Conservation (phyloP, 1,140 invertebrate genomes). For the Drosophila parvula region DNA sequence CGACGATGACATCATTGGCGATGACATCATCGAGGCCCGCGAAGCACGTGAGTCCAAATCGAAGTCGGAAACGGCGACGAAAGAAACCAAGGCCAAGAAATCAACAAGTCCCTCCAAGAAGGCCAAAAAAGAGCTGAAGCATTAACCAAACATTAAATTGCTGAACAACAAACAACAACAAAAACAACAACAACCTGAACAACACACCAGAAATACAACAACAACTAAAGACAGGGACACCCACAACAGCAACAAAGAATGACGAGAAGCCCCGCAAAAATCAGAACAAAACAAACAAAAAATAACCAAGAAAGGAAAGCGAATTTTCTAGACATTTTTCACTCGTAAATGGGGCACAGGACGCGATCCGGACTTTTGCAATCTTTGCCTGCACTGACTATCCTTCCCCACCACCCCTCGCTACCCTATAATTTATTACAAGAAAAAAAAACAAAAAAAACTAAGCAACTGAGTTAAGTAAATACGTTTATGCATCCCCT, state of each 20-base stretch:
- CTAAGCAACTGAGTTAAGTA: conserved; percentile 64
- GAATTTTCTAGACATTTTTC: conserved; percentile 42
- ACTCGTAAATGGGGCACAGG: conserved; percentile 53
- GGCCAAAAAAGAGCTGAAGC: conserved; percentile 84
- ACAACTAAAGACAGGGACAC: conserved; percentile 54
- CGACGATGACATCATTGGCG: conserved; percentile 87
- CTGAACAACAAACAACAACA: conserved; percentile 35
- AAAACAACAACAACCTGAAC: conserved; percentile 27
- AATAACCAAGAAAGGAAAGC: conserved; percentile 46
- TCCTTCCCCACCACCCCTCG: conserved; percentile 30
- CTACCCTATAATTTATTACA: conserved; percentile 62
- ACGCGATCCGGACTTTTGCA: conserved; percentile 63
- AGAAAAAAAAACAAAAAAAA: conserved; percentile 27
- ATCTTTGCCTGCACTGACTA: conserved; percentile 79
- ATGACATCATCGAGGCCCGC: conserved; percentile 88
- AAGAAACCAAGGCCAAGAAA: conserved; percentile 85
- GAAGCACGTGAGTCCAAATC: conserved; percentile 94
- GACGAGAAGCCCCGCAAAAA: conserved; percentile 35
- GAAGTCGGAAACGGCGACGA: conserved; percentile 86
- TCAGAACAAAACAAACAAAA: conserved; percentile 20
- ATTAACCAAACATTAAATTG: conserved; percentile 63
- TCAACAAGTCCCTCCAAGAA: conserved; percentile 84
- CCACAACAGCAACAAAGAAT: conserved; percentile 45
- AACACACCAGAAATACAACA: conserved; percentile 34
- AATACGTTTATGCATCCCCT: conserved; percentile 60